These are phyloP conservation scores for Dromococcyx pavoninus DNA, from an alignment of 2,797 vertebrate species.

Conservation along the genomic window DNA sequence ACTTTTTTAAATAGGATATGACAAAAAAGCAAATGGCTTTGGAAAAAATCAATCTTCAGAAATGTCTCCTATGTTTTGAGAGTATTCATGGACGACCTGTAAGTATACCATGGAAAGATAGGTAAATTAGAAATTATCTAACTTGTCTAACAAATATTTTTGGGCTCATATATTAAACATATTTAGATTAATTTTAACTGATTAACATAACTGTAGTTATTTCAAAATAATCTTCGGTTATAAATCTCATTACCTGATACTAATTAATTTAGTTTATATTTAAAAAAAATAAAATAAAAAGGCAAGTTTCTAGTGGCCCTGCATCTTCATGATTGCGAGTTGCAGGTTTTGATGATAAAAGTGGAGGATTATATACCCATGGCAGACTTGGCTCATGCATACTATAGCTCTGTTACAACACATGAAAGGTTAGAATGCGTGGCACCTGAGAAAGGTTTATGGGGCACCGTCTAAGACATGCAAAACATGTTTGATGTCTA, in stretches of 20 bases:
- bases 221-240: not conserved
- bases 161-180: not conserved
- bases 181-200: not conserved
- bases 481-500: not conserved
- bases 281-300: not conserved
- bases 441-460: not conserved
- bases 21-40: conserved; percentile 82
- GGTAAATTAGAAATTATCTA: conserved; percentile 10
- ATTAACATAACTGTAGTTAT: not conserved
- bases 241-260: not conserved
- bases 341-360: not conserved
- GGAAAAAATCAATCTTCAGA: conserved; percentile 87
- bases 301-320: not conserved
- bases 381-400: not conserved
- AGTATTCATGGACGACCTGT: conserved; percentile 82
- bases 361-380: not conserved
- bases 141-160: not conserved
- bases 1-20: conserved; percentile 82
- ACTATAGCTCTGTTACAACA: not conserved
- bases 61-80: conserved; percentile 86
- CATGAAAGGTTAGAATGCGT: not conserved
- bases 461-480: not conserved
- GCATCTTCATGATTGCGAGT: not conserved
- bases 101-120: conserved; percentile 61
- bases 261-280: not conserved